Percentiles rank a stretch among this genome's conserved stretches.
Conservation (phyloP, 2,888 invertebrate genomes). For the Cotesia congregata region DNA sequence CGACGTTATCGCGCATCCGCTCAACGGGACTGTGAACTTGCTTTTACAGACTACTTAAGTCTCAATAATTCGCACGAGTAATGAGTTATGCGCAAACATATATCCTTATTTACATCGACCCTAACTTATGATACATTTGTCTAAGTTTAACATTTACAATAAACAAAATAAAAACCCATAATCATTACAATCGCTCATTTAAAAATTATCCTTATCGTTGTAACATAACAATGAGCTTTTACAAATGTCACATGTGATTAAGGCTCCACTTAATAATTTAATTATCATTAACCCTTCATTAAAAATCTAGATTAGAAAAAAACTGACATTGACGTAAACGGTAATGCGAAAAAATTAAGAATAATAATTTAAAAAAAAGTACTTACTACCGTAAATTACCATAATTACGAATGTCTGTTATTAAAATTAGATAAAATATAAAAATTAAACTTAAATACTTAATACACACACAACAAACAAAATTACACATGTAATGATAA, state of each 20-base stretch:
- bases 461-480: not conserved
- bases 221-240: no score
- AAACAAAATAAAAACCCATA: not conserved
- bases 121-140: not conserved
- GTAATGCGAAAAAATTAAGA: not conserved
- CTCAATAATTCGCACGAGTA: not conserved
- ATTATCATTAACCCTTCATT: not conserved
- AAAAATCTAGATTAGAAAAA: not conserved
- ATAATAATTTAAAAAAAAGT: not conserved
- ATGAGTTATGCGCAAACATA: not conserved
- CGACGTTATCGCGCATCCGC: slow-evolving; percentile 43
- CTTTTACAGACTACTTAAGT: slow-evolving; percentile 19
- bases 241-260: no score
- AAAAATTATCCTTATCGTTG: not conserved
- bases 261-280: no score
- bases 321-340: not conserved
- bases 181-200: not conserved
- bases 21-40: slow-evolving; percentile 49
- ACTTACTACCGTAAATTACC: not conserved
- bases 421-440: not conserved
- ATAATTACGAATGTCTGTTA: not conserved
- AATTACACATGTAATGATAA: not conserved
- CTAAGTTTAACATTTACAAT: no score
- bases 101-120: not conserved
- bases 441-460: not conserved